phyloP scores from a whole-genome alignment of 2,888 invertebrate genomes.

The Tubiluchus corallicola region DNA sequence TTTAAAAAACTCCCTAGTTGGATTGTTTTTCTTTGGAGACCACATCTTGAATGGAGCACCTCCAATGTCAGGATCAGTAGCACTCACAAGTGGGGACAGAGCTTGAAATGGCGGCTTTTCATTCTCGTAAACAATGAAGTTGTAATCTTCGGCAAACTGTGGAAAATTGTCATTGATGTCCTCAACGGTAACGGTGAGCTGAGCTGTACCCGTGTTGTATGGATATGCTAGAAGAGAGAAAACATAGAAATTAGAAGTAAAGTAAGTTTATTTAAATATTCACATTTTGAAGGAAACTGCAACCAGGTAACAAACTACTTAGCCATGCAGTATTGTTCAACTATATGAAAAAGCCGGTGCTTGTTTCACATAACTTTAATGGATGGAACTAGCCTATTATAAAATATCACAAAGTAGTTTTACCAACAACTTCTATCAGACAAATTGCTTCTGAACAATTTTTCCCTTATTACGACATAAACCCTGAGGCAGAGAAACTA shows the following conservation, averaged over 20 bases:
- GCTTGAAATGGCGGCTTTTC: constrained; percentile 10
- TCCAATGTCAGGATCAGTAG: constrained; percentile 22
- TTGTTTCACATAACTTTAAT: too few relatives aligned
- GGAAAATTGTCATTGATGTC: constrained; percentile 91
- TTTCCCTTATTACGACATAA: too few relatives aligned
- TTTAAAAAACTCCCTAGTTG: constrained; percentile 80
- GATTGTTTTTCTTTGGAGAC: constrained; percentile 80
- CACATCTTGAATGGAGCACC: constrained; percentile 59
- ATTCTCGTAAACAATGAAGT: constrained; percentile 17
- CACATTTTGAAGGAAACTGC: neutral
- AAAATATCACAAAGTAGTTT: too few relatives aligned
- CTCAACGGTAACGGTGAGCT: constrained; percentile 77
- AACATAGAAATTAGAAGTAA: neutral
- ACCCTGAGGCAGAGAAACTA: too few relatives aligned
- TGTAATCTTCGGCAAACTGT: constrained; percentile 38
- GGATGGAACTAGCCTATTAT: too few relatives aligned
- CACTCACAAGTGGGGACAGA: too few relatives aligned
- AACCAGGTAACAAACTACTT: neutral
- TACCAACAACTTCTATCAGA: too few relatives aligned
- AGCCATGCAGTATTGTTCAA: neutral
- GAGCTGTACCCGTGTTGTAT: constrained; percentile 79
- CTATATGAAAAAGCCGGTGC: constrained; percentile 5
- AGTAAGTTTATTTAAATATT: neutral
- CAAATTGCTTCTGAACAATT: too few relatives aligned
- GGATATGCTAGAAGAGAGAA: constrained; percentile 40